A percentile compares a stretch with the other conserved stretches of the same genome.
Conservation (phyloP, 2,113 vertebrate genomes). For the Psophia crepitans region DNA sequence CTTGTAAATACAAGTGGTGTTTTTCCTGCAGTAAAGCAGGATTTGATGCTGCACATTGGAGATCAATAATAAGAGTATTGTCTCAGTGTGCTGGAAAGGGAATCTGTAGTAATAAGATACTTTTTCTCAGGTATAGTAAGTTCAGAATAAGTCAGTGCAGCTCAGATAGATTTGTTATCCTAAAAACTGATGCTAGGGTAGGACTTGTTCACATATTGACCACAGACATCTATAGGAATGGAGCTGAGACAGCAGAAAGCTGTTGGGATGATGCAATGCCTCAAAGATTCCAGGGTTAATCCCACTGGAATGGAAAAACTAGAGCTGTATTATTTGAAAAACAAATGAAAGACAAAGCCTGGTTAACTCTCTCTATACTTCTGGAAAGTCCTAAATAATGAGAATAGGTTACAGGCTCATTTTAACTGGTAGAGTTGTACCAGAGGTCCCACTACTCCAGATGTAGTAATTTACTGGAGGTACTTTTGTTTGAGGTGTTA, state of each 20-base stretch:
- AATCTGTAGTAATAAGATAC: neutral
- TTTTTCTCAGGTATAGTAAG: neutral
- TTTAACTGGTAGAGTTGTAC: neutral
- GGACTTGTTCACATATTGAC: neutral
- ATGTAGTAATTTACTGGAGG: neutral
- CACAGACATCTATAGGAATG: neutral
- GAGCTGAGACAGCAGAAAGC: slow-evolving; percentile 18
- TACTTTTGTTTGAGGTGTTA: neutral
- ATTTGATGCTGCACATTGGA: neutral
- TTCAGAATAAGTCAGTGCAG: neutral
- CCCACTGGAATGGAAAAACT: neutral
- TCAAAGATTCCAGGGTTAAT: slow-evolving; percentile 27
- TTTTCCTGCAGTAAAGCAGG: neutral
- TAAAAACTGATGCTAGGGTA: neutral
- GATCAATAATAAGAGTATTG: neutral
- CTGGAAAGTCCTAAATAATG: neutral
- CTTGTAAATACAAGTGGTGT: neutral
- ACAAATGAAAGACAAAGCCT: neutral
- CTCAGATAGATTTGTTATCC: neutral
- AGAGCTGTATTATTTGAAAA: slow-evolving; percentile 2
- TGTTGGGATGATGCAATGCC: neutral
- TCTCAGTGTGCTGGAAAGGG: neutral
- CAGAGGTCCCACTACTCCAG: neutral
- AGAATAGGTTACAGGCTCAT: neutral
- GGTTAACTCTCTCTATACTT: neutral